Evolutionary conservation across 1,140 invertebrate genomes (phyloP).

Genomic region (Diprion similis): DNA sequence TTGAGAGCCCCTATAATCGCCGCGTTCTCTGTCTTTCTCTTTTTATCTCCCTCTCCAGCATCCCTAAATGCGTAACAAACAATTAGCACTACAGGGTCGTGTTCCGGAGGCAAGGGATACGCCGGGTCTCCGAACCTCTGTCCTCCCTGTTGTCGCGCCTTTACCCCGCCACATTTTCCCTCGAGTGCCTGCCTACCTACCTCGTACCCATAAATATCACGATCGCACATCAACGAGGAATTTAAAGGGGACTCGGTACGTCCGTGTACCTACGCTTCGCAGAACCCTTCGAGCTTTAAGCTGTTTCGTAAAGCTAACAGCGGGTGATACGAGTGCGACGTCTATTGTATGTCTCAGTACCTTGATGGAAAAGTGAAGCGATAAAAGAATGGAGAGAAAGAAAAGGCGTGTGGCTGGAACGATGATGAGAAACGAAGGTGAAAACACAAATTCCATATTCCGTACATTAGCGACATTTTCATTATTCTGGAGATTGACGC

Average conservation of each 20-base stretch:
- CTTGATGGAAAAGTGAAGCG: too few relatives aligned
- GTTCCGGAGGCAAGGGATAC: background rate
- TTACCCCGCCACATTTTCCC: background rate
- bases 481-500: background rate
- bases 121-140: background rate
- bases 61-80: conserved; percentile 1
- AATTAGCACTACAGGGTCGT: conserved; percentile 1
- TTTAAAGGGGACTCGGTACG: background rate
- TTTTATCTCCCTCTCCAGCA: background rate
- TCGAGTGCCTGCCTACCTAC: background rate
- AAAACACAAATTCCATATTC: too few relatives aligned
- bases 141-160: background rate
- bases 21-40: background rate
- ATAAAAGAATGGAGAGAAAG: too few relatives aligned
- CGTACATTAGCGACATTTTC: too few relatives aligned
- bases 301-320: too few relatives aligned
- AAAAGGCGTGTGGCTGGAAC: too few relatives aligned
- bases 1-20: conserved; percentile 7
- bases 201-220: background rate
- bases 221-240: background rate
- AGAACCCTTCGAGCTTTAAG: background rate
- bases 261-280: background rate
- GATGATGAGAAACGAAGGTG: too few relatives aligned
- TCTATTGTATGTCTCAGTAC: too few relatives aligned
- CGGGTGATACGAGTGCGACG: too few relatives aligned